Percentiles rank a stretch among this genome's conserved stretches.
Evolutionary conservation across 2,888 invertebrate species (phyloP).

Genomic region (Macrophya alboannulata): DNA sequence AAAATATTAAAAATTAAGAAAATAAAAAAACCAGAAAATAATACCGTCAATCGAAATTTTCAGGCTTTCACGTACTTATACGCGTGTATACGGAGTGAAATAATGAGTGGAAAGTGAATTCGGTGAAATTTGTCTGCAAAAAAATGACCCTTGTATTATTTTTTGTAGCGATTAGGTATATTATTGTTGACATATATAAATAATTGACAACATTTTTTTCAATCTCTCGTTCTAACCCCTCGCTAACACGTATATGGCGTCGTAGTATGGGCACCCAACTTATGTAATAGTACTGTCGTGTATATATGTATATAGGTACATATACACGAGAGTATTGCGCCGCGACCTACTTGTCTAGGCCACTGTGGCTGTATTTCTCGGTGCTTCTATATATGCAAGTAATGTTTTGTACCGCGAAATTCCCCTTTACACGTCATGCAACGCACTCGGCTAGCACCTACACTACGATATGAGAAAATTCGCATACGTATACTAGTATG

Average conservation of each 20-base stretch:
- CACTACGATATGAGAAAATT: not conserved
- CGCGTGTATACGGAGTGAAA: not conserved
- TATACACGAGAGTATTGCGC: slow-evolving; percentile 73
- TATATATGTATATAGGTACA: not conserved
- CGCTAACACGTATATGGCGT: slow-evolving; percentile 63
- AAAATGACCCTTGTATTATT: not conserved
- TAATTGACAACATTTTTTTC: not conserved
- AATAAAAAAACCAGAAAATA: not conserved
- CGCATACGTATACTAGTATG: slow-evolving; percentile 1
- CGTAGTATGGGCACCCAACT: slow-evolving; percentile 68
- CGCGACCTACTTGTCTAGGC: slow-evolving; percentile 79
- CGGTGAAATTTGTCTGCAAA: not conserved
- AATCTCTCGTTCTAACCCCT: slow-evolving; percentile 55
- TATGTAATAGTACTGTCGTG: slow-evolving; percentile 69
- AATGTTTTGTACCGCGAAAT: slow-evolving; percentile 64
- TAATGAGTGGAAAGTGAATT: not conserved
- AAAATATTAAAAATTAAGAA: not conserved
- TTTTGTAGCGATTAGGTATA: not conserved
- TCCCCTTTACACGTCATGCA: slow-evolving; percentile 56
- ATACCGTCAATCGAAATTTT: not conserved
- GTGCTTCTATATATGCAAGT: slow-evolving; percentile 65
- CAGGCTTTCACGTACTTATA: not conserved
- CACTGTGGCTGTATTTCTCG: slow-evolving; percentile 73
- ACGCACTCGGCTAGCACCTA: slow-evolving; percentile 40
- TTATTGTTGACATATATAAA: not conserved